Base-by-base conservation (phyloP, 1,140 invertebrate genomes). In the Nasonia vitripennis region DNA sequence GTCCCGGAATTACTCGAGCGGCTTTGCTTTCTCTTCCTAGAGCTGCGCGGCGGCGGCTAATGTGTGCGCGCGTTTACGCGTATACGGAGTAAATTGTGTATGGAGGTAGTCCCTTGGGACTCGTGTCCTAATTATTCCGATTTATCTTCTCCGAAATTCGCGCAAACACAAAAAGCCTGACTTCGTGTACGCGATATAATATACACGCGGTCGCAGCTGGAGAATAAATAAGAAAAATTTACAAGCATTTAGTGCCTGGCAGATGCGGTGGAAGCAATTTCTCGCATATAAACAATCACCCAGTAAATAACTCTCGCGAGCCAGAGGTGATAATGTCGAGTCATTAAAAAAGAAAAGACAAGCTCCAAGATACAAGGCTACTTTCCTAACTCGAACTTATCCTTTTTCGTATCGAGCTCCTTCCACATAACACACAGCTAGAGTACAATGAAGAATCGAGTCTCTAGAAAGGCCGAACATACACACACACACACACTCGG, bases 281-380 rank as follows among this genome's bases (percentile, higher is more conserved):
- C 45, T 85, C 70, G 41, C 2, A 77, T 45, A 45, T 67, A 85
- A 85, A 81, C 78, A 81, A 85, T 85, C 71, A 17, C 10, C 41
- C 51, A 81, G 31, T 81, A 81, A 81, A 85, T 81, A 85, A 81
- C 37, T 55, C 78, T 27, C 55, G 34, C 27, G 37, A 45, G 31
- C 7, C 0, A 55, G 45, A 48, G 71, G 67, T 62, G 81, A 83
- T 74, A 75, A 73, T 41, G 81, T 83, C 81, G n/a, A 62, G 79
- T n/a, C 31, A 73, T 73, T 70, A 48, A 70, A 70, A 80, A 70
- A 37, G 37, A 80, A 20, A 78, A 62, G 55, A 62, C 55, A 62
- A 62, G 5, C 17, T 20, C 17, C 55, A 7, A 62, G 55, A 62
- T 6, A 62, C 55, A 62, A 62, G 55, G 55, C 55, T n/a, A 62